Conservation (phyloP, 2,113 vertebrate genomes). For the Rissa tridactyla region DNA sequence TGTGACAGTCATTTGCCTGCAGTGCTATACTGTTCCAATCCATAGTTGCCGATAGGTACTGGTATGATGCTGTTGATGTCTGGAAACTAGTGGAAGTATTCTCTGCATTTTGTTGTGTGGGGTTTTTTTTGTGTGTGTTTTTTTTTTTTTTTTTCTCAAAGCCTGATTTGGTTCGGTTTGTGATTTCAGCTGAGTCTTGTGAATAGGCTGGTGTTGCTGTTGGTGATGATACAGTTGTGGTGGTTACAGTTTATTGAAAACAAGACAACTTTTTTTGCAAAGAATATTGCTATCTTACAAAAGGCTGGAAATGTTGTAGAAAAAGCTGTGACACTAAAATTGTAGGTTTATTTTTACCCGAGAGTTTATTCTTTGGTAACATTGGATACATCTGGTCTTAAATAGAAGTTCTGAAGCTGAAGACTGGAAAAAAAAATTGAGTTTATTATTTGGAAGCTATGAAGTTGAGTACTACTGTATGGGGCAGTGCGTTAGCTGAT, state of each 20-base stretch:
- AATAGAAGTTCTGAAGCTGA: not conserved
- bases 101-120: not conserved
- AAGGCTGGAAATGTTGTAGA: not conserved
- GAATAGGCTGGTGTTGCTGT: not conserved
- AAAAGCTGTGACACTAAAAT: not conserved
- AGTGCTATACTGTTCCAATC: not conserved
- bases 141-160: not conserved
- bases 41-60: not conserved
- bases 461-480: not conserved
- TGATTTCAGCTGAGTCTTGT: not conserved
- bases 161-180: not conserved
- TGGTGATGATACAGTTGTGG: not conserved
- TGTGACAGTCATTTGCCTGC: not conserved
- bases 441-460: not conserved
- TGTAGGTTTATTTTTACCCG: fast-evolving
- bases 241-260: not conserved
- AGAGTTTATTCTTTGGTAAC: not conserved
- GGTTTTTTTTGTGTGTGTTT: not conserved
- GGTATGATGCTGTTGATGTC: not conserved
- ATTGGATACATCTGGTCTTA: not conserved
- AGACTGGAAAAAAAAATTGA: not conserved
- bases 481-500: not conserved
- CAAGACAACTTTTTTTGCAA: not conserved
- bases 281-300: not conserved
- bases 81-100: not conserved